Evolutionary conservation across 2,113 vertebrate species (phyloP), one percentile per base, ranked within the genome.

Genomic region (Coptodon rendalli): DNA sequence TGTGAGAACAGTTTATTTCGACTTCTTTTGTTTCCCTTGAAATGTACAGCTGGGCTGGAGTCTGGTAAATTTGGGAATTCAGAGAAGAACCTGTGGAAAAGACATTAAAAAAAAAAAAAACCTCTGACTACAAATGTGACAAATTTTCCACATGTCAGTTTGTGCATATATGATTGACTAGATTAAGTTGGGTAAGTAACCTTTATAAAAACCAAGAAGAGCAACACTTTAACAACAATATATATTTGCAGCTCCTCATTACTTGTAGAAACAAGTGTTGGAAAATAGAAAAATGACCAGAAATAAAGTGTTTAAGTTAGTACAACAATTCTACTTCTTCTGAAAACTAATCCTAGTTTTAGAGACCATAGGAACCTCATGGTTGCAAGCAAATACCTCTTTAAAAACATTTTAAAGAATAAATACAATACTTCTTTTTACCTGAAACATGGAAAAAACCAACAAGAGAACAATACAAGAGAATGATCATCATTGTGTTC

Each of bases 261-360:
- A 68, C 34, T 68, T 68, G 66, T n/a, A 40, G 19, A 71, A 43
- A 71, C n/a, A 16, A 24, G 38, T 43, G 38, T 5, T 1, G 3
- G 0, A 24, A 2, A 43, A 43, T 6, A 24, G 0, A 43, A 24
- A 43, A 27, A 9, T 16, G 12, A 43, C 68, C 68, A 29, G 14
- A 10, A 29, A 9, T 1, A 1, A 29, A 66, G 10, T 76, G 68
- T 29, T 29, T 73, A 48, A 48, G 40, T 29, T 5, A 6, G 48
- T 48, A 17, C 68, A 29, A 43, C 14, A n/a, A n/a, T n/a, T 76
- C 24, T 76, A 48, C 68, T 19, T 7, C 2, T 76, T 48, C 24
- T 76, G 68, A 48, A 24, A 48, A 48, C 2, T 19, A 76, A 48
- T 76, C 40, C 40, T 19, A 0, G 9, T 76, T 48, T 76, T 45